Base-by-base conservation (phyloP, 2,888 invertebrate species). In the Schizotus pectinicornis region DNA sequence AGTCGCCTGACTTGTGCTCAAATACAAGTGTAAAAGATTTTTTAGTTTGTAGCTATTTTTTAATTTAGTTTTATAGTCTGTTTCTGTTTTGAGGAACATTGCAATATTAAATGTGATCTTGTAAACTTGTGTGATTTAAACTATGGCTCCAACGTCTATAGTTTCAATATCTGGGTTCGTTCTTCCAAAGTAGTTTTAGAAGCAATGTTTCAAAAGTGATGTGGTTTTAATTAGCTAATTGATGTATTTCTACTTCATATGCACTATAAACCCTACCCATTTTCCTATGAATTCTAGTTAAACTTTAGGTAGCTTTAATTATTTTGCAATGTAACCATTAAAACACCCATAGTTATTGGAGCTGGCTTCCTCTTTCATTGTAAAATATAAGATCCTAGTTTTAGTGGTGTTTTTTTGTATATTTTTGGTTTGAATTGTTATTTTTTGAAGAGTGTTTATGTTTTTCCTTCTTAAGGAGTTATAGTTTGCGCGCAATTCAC, bases 51-150 rank as follows among this genome's bases (percentile, higher is more conserved):
- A 41, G n/a, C 1, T 22, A 7, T 11, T 43, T 31, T 31, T 32
- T 32, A 37, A 8, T n/a, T 41, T 6, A 34, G 35, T 14, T 34
- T 7, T n/a, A 3, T 7, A 36, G 12, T 30, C 13, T 14, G 14
- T 35, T 35, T 22, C 37, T 53, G 11, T 45, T 32, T 6, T 9
- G 34, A 38, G 33, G 33, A 50, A 46, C 22, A 34, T 13, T 57
- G 57, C 57, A 57, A 57, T 57, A 57, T 51, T 56, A 11, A 31
- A 46, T 57, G 57, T 57, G 57, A 57, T 57, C 12, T 47, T 38
- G 50, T 56, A 51, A 45, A 57, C 51, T 38, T 13, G 41, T 56
- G 51, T 57, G 51, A 57, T 57, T 49, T 32, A 45, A 41, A 45
- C 37, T 45, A 22, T 22, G 22, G 3, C 22, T 22, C n/a, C n/a